Conservation (phyloP, 1,140 invertebrate genomes). For the Leucophenga varia region DNA sequence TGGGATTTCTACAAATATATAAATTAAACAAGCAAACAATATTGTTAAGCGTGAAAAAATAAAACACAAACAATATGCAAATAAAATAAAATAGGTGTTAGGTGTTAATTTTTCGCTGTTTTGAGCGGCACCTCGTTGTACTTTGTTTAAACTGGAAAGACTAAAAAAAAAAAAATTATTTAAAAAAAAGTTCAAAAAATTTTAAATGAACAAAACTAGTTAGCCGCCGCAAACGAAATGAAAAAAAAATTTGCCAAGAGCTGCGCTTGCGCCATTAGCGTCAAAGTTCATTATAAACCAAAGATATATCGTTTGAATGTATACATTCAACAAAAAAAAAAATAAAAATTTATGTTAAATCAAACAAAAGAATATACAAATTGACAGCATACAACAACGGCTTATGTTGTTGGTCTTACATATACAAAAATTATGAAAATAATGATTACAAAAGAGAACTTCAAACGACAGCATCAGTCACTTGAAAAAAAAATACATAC, state of each 20-base stretch:
- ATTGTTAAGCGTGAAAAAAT: too few species aligned
- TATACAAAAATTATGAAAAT: too few species aligned
- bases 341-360: constrained; percentile 17
- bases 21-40: too few species aligned
- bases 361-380: constrained; percentile 8
- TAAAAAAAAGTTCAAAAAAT: background rate
- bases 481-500: too few species aligned
- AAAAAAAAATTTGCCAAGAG: constrained; percentile 29
- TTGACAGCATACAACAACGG: constrained; percentile 4
- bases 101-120: constrained; percentile 8
- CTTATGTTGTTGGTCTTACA: too few species aligned
- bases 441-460: constrained; percentile 9
- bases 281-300: constrained; percentile 29
- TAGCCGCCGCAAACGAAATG: too few species aligned
- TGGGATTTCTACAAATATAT: too few species aligned
- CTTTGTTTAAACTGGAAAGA: constrained; percentile 1
- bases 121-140: background rate
- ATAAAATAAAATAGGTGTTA: constrained; percentile 25
- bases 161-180: constrained; percentile 17
- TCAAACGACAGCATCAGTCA: too few species aligned
- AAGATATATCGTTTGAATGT: constrained; percentile 14
- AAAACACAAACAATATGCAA: background rate
- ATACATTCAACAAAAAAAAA: constrained; percentile 1
- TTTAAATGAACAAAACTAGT: background rate
- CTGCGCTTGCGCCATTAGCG: constrained; percentile 37